Evolutionary conservation across 2,888 invertebrate genomes (phyloP).

Genomic region (Caenorhabditis drosophilae): DNA sequence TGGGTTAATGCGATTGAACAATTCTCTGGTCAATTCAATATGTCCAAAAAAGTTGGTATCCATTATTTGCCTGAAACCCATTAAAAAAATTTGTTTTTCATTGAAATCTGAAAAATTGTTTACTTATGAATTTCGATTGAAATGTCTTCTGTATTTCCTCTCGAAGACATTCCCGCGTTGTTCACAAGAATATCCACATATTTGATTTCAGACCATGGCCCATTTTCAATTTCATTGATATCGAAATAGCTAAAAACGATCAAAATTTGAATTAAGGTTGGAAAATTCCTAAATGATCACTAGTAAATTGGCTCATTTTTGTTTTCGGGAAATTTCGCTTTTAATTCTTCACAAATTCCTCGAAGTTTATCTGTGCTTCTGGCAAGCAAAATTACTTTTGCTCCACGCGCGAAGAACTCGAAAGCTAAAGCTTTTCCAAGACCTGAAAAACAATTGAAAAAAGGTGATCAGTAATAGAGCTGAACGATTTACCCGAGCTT

Average conservation of each 20-base stretch:
- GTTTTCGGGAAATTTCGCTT: slow-evolving; percentile 36
- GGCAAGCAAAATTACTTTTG: slow-evolving; percentile 62
- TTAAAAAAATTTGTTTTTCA: no score
- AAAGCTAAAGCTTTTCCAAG: slow-evolving; percentile 59
- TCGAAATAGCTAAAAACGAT: slow-evolving; percentile 61
- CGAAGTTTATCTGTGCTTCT: slow-evolving; percentile 63
- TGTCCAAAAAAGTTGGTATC: slow-evolving; percentile 91
- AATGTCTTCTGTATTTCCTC: slow-evolving; percentile 56
- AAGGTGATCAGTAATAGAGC: no score
- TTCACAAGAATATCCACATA: slow-evolving; percentile 65
- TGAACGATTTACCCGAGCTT: slow-evolving; percentile 42
- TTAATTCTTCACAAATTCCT: slow-evolving; percentile 59
- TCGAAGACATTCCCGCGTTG: slow-evolving; percentile 62
- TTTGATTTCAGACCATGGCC: slow-evolving; percentile 33
- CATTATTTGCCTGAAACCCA: slow-evolving; percentile 74
- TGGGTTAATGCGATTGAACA: slow-evolving; percentile 58
- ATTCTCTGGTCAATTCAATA: slow-evolving; percentile 88
- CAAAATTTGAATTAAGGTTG: no score
- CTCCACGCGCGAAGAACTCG: slow-evolving; percentile 57
- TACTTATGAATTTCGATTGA: slow-evolving; percentile 52
- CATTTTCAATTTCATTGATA: slow-evolving; percentile 53
- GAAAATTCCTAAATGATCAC: slow-evolving; percentile 12
- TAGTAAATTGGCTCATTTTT: slow-evolving; percentile 58
- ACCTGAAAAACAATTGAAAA: slow-evolving; percentile 9
- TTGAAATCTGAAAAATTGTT: no score